Evolutionary conservation across 1,140 invertebrate genomes (phyloP).

Genomic region (Drosophila virilis): DNA sequence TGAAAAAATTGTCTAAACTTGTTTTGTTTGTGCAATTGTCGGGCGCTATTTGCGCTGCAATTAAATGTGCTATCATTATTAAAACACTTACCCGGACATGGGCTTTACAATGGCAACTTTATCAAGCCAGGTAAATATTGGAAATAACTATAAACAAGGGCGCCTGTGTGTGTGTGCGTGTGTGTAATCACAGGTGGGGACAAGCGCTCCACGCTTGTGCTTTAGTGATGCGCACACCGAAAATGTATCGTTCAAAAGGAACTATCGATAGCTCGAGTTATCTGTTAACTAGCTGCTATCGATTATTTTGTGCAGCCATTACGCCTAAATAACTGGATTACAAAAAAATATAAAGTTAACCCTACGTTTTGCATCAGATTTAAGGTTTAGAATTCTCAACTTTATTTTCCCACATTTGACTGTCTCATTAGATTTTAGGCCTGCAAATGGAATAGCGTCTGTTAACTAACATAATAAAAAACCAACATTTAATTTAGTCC

Average conservation of each 20-base stretch:
- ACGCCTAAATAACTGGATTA: no score
- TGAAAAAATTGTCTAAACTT: not conserved
- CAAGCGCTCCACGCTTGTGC: conserved; percentile 3
- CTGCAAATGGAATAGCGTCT: no score
- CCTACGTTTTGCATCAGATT: no score
- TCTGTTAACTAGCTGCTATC: not conserved
- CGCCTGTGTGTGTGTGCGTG: no score
- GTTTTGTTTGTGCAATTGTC: not conserved
- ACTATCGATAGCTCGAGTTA: not conserved
- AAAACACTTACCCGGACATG: conserved; percentile 24
- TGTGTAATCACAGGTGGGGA: not conserved
- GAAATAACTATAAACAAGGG: not conserved
- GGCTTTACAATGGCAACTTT: not conserved
- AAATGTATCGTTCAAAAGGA: not conserved
- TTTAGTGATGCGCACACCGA: not conserved
- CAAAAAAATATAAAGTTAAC: no score
- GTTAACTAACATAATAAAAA: no score
- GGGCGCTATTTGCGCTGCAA: conserved; percentile 18
- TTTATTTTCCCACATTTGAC: no score
- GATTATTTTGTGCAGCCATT: not conserved
- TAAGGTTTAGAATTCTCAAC: no score
- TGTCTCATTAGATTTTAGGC: no score
- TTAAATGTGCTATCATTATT: not conserved
- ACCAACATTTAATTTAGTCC: no score
- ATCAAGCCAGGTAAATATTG: conserved; percentile 19